Evolutionary conservation across 2,888 invertebrate genomes (phyloP), one percentile per base, ranked within the genome.

Genomic region (Uloborus plumipes): DNA sequence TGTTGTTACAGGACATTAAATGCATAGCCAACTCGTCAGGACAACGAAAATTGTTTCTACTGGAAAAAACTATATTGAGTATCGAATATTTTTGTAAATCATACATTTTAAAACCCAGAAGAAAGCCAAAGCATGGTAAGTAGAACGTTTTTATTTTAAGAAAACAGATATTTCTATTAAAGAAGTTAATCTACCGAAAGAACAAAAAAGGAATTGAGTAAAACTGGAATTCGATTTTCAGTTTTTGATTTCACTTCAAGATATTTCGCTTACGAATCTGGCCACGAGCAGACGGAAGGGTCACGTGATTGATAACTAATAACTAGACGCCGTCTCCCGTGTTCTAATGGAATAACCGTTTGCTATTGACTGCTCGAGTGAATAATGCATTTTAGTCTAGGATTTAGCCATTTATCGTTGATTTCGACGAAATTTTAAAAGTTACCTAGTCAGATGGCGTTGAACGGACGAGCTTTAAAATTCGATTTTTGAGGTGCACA

Each of bases 291-390:
- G 73, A 80, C 80, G 80, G 73, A 69, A 69, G 73, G 80, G 80
- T 80, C 80, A 80, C 80, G 80, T 80, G 80, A 80, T 80, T 80
- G 80, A 80, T 80, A 73, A 80, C 73, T 80, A 74, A 80, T 74
- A 80, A 69, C 69, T 69, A 80, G 80, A 80, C 80, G 73, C 64
- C 74, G 73, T 80, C 78, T 78, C 78, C 78, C 78, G 78, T 71
- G 65, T 71, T 50, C 62, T 80, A 80, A 80, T 80, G 80, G 80
- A 80, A 80, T 80, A 74, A 74, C 80, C 80, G 80, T 39, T 80
- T 80, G 80, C 74, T 80, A 80, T 80, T 80, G 80, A 80, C 73
- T 80, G 69, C 50, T 53, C 49, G 61, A 51, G 67, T 80, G 80
- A 80, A 67, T 80, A 80, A 80, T 80, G 80, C 53, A 79, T 77